phyloP scores from a whole-genome alignment of 2,888 invertebrate genomes.

The Eupithecia inturbata region DNA sequence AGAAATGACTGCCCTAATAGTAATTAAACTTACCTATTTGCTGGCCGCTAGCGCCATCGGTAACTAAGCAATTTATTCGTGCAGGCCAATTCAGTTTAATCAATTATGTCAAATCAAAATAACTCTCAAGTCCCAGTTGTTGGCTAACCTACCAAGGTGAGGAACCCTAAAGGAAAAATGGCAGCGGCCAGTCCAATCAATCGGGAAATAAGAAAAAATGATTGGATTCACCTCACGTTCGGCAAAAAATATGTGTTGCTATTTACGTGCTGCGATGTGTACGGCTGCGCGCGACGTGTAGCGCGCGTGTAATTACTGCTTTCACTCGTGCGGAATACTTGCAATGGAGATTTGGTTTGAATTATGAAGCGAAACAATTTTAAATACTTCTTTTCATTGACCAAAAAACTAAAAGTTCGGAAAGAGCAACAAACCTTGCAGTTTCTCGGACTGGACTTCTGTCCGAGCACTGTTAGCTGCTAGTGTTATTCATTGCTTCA shows the following conservation, averaged over 20 bases:
- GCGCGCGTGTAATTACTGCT: constrained; percentile 9
- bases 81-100: neutral
- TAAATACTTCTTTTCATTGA: no score
- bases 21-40: neutral
- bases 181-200: constrained; percentile 75
- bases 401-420: no score
- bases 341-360: neutral
- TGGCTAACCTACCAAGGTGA: neutral
- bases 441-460: no score
- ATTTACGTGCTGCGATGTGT: constrained; percentile 66
- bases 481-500: no score
- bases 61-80: neutral
- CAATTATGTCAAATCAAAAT: no score
- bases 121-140: neutral
- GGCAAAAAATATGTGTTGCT: constrained; percentile 62
- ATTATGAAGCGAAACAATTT: neutral
- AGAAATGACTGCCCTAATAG: neutral
- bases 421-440: no score
- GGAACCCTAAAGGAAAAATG: constrained; percentile 46
- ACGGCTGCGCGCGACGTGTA: constrained; percentile 49
- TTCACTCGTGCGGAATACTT: neutral
- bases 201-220: constrained; percentile 74
- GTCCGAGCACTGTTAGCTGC: no score
- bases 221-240: constrained; percentile 79
- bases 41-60: neutral